Base-by-base conservation (phyloP, 2,797 vertebrate genomes). In the Rhabdomys pumilio region DNA sequence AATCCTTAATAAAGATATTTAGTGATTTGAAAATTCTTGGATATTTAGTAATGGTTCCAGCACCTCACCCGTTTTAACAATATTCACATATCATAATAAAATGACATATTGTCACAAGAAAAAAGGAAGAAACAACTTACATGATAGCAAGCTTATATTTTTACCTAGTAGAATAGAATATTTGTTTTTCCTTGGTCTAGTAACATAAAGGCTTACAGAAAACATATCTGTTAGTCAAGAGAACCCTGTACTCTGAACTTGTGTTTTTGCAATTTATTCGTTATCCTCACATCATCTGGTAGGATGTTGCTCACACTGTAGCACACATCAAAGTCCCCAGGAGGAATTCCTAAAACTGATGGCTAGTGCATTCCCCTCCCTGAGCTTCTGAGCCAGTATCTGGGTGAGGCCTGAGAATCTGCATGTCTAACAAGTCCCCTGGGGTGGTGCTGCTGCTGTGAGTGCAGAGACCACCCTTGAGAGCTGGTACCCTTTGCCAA, bases 151-250 rank as follows among this genome's bases (percentile, higher is more conserved):
- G 13, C 34, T 53, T 95, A 65, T 86, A 84, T 76, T 82, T 88
- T 81, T 63, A 80, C 44, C 81, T 93, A 67, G 55, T 38, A 15
- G 34, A 91, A 61, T 82, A 82, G 7, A n/a, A 34, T 82, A 17
- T 47, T 72, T 83, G 9, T 67, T 90, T 92, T 67, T 61, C 31
- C 38, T 87, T 92, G 57, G 38, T 50, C 84, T 55, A 92, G 53
- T 91, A 77, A 77, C 53, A 80, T 75, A 90, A 83, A 96, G 1
- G 22, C 87, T 91, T 94, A 85, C 81, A 89, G 96, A 89, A 96
- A 94, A 95, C 87, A 75, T 84, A 75, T 57, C 57, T n/a, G 6
- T 94, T 75, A 73, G 41, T 95, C 79, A 93, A 93, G 91, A 87
- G 67, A 96, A 55, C 14, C 29, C 80, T 29, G 94, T 91, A 87